Evolutionary conservation across 35 echinoderm and acorn worm species (phyloP), one percentile per base, ranked within the genome.

Genomic region (Stichopus chloronotus): DNA sequence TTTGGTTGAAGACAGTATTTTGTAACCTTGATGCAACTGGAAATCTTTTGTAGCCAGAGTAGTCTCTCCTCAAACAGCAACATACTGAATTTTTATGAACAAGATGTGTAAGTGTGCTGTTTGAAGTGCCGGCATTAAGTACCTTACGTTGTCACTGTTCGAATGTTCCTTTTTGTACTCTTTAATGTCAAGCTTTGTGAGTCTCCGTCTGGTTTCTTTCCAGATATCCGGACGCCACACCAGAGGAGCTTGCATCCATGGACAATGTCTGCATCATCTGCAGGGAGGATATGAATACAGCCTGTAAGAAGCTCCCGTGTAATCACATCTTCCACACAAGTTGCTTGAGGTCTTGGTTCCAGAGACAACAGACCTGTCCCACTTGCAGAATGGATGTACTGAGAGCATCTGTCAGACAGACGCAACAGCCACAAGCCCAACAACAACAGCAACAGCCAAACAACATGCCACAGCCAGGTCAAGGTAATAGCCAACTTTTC

Each of bases 181-280:
- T 21, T 17, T 6, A 11, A 6, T 76, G 72, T 43, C 30, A 43
- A 43, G 8, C 14, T 76, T 76, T 76, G 14, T 52, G 6, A 25
- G 78, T 6, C 52, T 81, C 52, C 30, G 30, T 0, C 7, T 83
- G 4, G 13, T 83, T 8, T 55, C 9, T 90, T 56, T 77, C 52
- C 88, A 99, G 97, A 19, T 99, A 99, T 86, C 95, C 97, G 5
- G 97, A 99, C 95, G 97, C 97, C 19, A 99, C 97, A 5, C 63
- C 95, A 9, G 97, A 99, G 63, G 97, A 99, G 79, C 95, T 99
- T 7, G 84, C 95, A 52, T 68, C 92, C 43, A 92, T 94, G 8
- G 97, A 99, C 76, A 99, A 96, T 72, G 92, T 99, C 58, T 99
- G 97, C 89, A 99, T 99, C 83, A 99, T 99, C 72, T 99, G 97